Percentiles rank a stretch among this genome's conserved stretches.
Conservation (phyloP, 2,113 vertebrate genomes). For the Nannospalax galili region DNA sequence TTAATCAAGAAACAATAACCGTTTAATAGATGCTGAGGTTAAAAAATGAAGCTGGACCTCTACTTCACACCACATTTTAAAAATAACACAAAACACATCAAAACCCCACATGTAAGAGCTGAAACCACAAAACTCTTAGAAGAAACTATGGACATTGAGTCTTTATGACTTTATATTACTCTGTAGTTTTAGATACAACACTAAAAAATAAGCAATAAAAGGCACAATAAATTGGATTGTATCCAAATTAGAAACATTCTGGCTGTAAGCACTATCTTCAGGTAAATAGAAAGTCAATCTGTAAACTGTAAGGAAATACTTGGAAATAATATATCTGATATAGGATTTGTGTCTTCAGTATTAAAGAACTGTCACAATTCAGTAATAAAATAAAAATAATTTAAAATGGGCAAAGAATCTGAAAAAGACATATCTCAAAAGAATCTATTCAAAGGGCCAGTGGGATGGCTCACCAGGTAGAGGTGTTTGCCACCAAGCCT, state of each 20-base stretch:
- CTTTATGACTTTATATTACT: background rate
- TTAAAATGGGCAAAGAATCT: constrained; percentile 12
- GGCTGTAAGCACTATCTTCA: constrained; percentile 11
- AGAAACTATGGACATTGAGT: background rate
- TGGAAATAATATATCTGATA: constrained; percentile 31
- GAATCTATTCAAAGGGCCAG: background rate
- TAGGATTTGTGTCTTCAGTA: constrained; percentile 17
- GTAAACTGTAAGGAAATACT: constrained; percentile 29
- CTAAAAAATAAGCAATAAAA: constrained; percentile 33
- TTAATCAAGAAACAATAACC: constrained; percentile 26
- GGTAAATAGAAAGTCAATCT: background rate
- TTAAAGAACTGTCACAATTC: constrained; percentile 27
- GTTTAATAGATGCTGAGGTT: constrained; percentile 8
- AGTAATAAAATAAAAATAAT: constrained; percentile 40
- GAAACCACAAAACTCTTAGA: constrained; percentile 29
- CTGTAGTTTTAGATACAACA: constrained; percentile 9
- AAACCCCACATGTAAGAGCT: background rate
- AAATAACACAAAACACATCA: constrained; percentile 46
- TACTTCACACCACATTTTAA: background rate
- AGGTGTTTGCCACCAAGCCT: background rate
- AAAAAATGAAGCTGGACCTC: constrained; percentile 4
- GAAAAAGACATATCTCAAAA: constrained; percentile 39
- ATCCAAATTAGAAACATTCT: constrained; percentile 28
- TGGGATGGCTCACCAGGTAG: background rate
- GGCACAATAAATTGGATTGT: background rate